A percentile compares a stretch with the other conserved stretches of the same genome.
These are phyloP conservation scores for Coelopa frigida DNA, from an alignment of 1,140 invertebrate genomes.

Conservation along the genomic window DNA sequence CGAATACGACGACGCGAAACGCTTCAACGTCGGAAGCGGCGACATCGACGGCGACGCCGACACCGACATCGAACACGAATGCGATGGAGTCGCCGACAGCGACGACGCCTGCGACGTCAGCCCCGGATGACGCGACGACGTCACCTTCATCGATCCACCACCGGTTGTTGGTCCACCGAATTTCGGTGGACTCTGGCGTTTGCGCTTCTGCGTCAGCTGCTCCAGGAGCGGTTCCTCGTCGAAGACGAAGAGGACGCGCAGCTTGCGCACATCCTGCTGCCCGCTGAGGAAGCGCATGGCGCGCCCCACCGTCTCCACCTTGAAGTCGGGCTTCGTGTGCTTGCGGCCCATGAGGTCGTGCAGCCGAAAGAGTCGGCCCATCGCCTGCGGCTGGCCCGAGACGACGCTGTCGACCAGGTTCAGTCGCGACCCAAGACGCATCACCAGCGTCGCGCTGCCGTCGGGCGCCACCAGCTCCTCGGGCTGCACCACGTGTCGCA, in stretches of 20 bases:
- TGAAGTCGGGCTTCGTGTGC: constrained; percentile 3
- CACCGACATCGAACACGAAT: too few species aligned
- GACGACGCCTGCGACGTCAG: too few species aligned
- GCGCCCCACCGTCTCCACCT: constrained; percentile 2
- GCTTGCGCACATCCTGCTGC: constrained; percentile 4
- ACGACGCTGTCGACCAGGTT: neutral
- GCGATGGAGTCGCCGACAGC: too few species aligned
- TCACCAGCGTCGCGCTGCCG: neutral
- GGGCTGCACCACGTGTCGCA: neutral
- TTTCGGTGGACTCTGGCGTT: neutral
- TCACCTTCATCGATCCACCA: too few species aligned
- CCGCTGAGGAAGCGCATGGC: constrained; percentile 6
- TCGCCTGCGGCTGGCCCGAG: neutral
- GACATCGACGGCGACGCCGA: too few species aligned
- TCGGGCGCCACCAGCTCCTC: constrained; percentile 3
- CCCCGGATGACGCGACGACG: too few species aligned
- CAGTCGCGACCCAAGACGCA: constrained; percentile 4
- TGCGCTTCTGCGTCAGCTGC: neutral
- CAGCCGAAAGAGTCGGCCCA: neutral
- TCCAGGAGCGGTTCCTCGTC: constrained; percentile 6
- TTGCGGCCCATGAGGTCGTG: neutral
- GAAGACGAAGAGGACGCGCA: constrained; percentile 6
- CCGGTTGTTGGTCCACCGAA: too few species aligned
- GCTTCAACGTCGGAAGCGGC: too few species aligned
- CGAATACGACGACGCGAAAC: too few species aligned